Percentiles rank a stretch among this genome's conserved stretches.
Conservation (phyloP, 1,140 invertebrate species). For the Panagrolaimus sp. region DNA sequence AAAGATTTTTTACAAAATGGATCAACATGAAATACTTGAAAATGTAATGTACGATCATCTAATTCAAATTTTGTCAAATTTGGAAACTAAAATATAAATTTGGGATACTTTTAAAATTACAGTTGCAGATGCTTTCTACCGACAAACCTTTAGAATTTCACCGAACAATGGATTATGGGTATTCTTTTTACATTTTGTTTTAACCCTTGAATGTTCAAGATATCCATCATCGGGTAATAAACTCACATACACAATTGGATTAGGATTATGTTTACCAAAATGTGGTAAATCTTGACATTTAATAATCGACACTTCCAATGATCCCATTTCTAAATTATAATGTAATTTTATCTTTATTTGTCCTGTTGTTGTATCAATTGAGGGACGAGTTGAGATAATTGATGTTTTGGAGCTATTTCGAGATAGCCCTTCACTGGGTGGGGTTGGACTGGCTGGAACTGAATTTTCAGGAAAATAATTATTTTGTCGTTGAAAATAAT, state of each 20-base stretch:
- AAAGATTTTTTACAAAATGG: not conserved
- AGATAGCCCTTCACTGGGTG: not conserved
- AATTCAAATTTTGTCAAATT: slow-evolving; percentile 9
- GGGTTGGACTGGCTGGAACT: not conserved
- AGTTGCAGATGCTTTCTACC: not conserved
- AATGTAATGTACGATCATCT: not conserved
- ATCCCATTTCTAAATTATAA: slow-evolving; percentile 11
- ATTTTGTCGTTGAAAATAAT: not conserved
- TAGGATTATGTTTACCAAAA: slow-evolving; percentile 6
- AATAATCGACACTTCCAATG: not conserved
- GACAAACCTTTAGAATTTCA: not conserved
- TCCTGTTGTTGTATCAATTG: not conserved
- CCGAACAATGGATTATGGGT: slow-evolving; percentile 5
- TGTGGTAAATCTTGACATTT: slow-evolving; percentile 9
- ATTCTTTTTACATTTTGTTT: slow-evolving; percentile 5
- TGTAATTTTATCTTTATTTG: not conserved
- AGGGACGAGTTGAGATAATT: not conserved
- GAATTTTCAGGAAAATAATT: not conserved
- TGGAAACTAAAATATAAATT: slow-evolving; percentile 5
- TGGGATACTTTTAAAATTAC: not conserved
- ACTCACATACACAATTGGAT: slow-evolving; percentile 8
- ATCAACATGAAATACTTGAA: not conserved
- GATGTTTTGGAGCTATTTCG: not conserved
- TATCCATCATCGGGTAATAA: slow-evolving; percentile 7
- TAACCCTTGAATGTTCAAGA: not conserved